These are phyloP conservation scores for Lophotriccus pileatus DNA, from an alignment of 2,797 vertebrate genomes.

Conservation along the genomic window DNA sequence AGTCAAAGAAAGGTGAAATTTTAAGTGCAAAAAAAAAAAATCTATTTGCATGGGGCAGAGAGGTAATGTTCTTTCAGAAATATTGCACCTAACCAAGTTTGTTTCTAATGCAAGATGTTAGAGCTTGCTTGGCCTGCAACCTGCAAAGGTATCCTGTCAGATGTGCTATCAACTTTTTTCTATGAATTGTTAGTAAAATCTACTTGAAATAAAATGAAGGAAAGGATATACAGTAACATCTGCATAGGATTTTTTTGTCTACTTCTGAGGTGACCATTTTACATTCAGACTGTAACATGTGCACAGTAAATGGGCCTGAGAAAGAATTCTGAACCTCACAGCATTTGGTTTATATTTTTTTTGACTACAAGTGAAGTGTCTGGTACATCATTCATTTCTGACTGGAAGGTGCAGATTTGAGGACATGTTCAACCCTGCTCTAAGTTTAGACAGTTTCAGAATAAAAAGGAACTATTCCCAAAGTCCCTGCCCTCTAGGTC, in stretches of 20 bases:
- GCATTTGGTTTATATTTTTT: conserved; percentile 37
- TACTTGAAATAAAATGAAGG: neutral
- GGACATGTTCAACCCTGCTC: conserved; percentile 16
- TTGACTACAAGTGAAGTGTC: neutral
- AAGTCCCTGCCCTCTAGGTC: conserved; percentile 30
- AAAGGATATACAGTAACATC: neutral
- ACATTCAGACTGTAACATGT: neutral
- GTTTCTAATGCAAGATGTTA: neutral
- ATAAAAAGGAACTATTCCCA: conserved; percentile 36
- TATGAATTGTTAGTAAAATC: neutral
- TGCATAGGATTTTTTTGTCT: neutral
- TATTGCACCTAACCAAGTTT: neutral
- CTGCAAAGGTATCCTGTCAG: neutral
- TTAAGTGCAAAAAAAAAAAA: neutral
- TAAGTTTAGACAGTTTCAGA: conserved; percentile 43
- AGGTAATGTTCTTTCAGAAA: neutral
- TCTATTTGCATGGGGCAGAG: neutral
- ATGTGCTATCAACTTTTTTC: neutral
- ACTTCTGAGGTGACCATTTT: neutral
- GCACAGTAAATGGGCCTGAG: neutral
- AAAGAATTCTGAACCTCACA: neutral
- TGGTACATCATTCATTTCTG: conserved; percentile 43
- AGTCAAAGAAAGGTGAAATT: neutral
- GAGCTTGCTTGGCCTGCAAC: neutral
- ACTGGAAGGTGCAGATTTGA: conserved; percentile 53